Evolutionary conservation across 2,797 vertebrate species (phyloP).

Genomic region (Heteromormyrus szaboi): DNA sequence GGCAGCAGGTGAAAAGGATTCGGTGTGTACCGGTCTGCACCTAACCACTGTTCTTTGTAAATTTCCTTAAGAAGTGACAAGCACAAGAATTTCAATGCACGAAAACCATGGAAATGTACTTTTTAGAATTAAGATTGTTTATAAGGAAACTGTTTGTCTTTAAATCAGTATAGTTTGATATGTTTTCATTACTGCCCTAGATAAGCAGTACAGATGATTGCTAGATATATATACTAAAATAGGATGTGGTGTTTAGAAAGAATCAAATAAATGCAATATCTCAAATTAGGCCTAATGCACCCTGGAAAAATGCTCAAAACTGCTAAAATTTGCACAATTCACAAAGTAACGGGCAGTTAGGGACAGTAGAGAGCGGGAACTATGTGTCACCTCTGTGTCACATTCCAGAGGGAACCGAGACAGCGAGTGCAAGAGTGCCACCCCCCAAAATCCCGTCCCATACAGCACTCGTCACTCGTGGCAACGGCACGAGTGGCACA

Average conservation of each 20-base stretch:
- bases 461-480: not conserved
- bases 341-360: not conserved
- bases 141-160: not conserved
- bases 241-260: not conserved
- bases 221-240: not conserved
- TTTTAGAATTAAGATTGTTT: not conserved
- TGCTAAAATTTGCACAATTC: not conserved
- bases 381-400: slow-evolving; percentile 28
- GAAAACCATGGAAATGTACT: not conserved
- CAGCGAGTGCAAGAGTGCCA: not conserved
- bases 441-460: not conserved
- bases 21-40: no score
- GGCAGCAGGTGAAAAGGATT: not conserved
- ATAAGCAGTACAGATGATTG: not conserved
- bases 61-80: not conserved
- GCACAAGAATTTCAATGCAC: not conserved
- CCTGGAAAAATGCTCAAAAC: not conserved
- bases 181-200: not conserved
- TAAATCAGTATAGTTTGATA: not conserved
- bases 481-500: not conserved
- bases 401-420: slow-evolving; percentile 48
- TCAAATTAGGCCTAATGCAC: not conserved
- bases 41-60: not conserved
- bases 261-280: not conserved
- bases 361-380: not conserved